Evolutionary conservation across 2,113 vertebrate genomes (phyloP).

Genomic region (Rutilus rutilus): DNA sequence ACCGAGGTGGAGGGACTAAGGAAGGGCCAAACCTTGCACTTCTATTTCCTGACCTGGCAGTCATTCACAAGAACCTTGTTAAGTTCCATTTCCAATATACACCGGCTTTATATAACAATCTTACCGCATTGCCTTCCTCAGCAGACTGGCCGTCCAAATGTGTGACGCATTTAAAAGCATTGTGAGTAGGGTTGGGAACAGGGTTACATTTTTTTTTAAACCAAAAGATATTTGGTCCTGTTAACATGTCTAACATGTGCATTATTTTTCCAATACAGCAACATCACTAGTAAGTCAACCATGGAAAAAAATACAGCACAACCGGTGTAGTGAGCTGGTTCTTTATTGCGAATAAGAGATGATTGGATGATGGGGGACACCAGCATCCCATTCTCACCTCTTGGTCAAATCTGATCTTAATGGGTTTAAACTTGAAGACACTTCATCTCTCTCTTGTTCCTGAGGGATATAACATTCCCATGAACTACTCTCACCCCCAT

Average conservation of each 20-base stretch:
- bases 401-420: background rate
- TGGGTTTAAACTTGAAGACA: background rate
- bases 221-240: background rate
- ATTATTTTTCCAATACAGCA: background rate
- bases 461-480: background rate
- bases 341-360: background rate
- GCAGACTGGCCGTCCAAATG: conserved; percentile 65
- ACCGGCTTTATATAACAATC: conserved; percentile 90
- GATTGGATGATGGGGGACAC: background rate
- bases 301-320: background rate
- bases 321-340: background rate
- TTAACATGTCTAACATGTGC: background rate
- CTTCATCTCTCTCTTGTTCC: background rate
- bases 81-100: conserved; percentile 93
- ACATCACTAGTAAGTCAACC: background rate
- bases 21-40: conserved; percentile 86
- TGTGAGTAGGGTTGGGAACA: background rate
- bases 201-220: background rate
- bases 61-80: conserved; percentile 89
- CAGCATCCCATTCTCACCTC: background rate
- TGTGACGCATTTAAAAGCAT: conserved; percentile 22
- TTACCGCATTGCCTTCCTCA: conserved; percentile 89
- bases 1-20: conserved; percentile 75
- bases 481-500: conserved; percentile 27
- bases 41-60: conserved; percentile 92